Percentiles rank a stretch among this genome's conserved stretches.
Evolutionary conservation across 2,888 invertebrate species (phyloP).

Genomic region (Euclidia mi): DNA sequence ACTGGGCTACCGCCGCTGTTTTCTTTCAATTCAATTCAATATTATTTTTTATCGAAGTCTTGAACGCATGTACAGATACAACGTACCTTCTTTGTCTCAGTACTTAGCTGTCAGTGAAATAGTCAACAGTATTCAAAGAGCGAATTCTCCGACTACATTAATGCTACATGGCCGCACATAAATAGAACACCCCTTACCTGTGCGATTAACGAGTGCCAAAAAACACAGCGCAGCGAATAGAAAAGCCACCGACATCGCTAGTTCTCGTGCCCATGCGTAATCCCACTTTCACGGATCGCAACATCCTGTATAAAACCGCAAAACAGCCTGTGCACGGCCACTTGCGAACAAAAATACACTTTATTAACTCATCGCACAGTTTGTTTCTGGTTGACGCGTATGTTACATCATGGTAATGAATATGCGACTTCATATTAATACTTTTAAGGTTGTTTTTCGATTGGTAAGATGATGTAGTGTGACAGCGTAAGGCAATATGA

Average conservation of each 20-base stretch:
- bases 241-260: conserved; percentile 78
- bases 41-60: no score
- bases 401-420: neutral
- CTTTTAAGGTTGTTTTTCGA: conserved; percentile 21
- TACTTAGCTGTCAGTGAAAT: neutral
- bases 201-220: conserved; percentile 78
- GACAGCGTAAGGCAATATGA: conserved; percentile 16
- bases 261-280: conserved; percentile 78
- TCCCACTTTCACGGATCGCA: conserved; percentile 71
- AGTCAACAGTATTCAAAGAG: conserved; percentile 12
- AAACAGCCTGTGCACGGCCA: conserved; percentile 55
- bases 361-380: conserved; percentile 37
- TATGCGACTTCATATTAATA: conserved; percentile 11
- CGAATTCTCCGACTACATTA: conserved; percentile 20
- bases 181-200: conserved; percentile 71
- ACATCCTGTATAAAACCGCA: conserved; percentile 58
- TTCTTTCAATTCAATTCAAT: no score
- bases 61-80: no score
- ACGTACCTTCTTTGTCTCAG: no score
- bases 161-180: conserved; percentile 43
- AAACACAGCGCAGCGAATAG: conserved; percentile 79
- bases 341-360: conserved; percentile 72
- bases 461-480: conserved; percentile 10
- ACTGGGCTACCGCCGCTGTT: no score
- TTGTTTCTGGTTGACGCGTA: conserved; percentile 19